These are phyloP conservation scores for Limenitis camilla DNA, from an alignment of 2,888 invertebrate genomes.

Conservation along the genomic window DNA sequence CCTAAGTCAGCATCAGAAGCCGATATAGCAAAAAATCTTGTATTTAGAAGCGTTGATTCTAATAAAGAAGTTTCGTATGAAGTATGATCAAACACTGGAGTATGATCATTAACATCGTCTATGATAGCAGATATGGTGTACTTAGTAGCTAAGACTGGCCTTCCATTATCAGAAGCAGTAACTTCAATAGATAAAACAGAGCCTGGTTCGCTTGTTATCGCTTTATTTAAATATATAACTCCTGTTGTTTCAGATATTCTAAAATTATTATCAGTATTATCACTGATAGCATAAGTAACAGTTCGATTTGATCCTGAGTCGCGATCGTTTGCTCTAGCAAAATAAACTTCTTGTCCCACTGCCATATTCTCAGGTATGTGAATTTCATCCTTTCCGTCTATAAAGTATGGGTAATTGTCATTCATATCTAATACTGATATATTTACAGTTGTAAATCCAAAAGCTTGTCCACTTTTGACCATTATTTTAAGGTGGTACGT, in stretches of 20 bases:
- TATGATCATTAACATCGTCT: constrained; percentile 95
- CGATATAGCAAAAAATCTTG: constrained; percentile 89
- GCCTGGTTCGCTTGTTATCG: constrained; percentile 83
- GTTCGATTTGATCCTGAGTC: constrained; percentile 93
- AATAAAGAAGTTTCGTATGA: constrained; percentile 93
- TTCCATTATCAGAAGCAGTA: constrained; percentile 89
- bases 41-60: constrained; percentile 93
- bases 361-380: constrained; percentile 91
- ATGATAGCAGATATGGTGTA: constrained; percentile 82
- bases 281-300: constrained; percentile 85
- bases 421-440: constrained; percentile 90
- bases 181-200: constrained; percentile 83
- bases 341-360: constrained; percentile 93
- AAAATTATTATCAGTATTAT: constrained; percentile 87
- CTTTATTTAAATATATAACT: constrained; percentile 89
- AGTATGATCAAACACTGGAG: constrained; percentile 93
- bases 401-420: constrained; percentile 91
- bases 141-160: constrained; percentile 82
- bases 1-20: constrained; percentile 93
- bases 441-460: constrained; percentile 85
- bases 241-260: constrained; percentile 90
- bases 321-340: constrained; percentile 88
- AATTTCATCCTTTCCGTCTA: constrained; percentile 85
- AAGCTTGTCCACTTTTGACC: constrained; percentile 83
- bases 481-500: constrained; percentile 86